Percentiles rank a stretch among this genome's conserved stretches.
These are phyloP conservation scores for Acanthurus lineatus DNA, from an alignment of 2,797 vertebrate species.

Conservation along the genomic window DNA sequence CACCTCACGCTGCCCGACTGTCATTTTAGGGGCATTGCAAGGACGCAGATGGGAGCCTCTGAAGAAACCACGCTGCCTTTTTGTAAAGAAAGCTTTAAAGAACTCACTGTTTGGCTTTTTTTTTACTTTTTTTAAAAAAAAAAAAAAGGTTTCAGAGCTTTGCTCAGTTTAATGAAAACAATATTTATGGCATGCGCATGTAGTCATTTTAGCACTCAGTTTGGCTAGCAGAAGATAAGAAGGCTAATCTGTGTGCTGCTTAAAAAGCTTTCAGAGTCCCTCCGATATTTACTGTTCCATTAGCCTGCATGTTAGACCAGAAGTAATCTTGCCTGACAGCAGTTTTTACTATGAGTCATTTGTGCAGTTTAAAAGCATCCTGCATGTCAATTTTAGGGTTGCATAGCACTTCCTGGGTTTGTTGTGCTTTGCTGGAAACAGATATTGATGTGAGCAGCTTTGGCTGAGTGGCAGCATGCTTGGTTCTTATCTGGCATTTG, in stretches of 20 bases:
- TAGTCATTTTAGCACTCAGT: constrained; percentile 36
- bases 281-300: constrained; percentile 54
- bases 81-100: constrained; percentile 29
- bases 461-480: constrained; percentile 44
- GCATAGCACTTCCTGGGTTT: constrained; percentile 21
- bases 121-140: no score
- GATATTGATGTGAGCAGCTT: constrained; percentile 48
- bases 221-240: constrained; percentile 49
- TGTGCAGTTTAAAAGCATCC: constrained; percentile 37
- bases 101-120: background rate
- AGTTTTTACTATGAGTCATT: constrained; percentile 28
- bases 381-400: constrained; percentile 41
- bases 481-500: constrained; percentile 39
- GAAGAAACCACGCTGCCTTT: constrained; percentile 21
- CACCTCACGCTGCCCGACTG: constrained; percentile 57
- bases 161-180: constrained; percentile 51
- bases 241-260: constrained; percentile 48
- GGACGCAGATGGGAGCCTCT: constrained; percentile 39
- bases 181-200: constrained; percentile 46
- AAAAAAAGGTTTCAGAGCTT: constrained; percentile 4
- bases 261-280: constrained; percentile 54
- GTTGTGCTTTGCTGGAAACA: constrained; percentile 34
- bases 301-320: constrained; percentile 45
- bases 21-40: constrained; percentile 60
- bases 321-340: constrained; percentile 54